Conservation (phyloP, 2,113 vertebrate species). For the Oriolus oriolus region DNA sequence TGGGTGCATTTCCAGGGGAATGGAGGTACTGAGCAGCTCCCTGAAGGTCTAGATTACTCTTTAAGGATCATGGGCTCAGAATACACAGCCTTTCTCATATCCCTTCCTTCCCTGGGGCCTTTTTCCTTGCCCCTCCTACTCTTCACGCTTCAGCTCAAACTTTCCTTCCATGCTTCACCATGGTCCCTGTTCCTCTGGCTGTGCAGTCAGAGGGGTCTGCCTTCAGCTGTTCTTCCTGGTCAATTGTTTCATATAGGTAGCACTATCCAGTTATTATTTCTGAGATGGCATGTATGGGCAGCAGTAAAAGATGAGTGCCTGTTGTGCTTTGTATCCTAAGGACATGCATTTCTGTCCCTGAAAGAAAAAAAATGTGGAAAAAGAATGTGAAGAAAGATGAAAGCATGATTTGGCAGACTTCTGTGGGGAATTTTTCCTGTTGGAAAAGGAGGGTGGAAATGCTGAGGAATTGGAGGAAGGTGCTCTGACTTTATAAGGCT, state of each 20-base stretch:
- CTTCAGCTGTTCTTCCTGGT: background rate
- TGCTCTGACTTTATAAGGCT: background rate
- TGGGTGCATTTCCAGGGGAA: background rate
- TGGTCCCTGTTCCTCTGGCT: background rate
- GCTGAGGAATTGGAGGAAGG: background rate
- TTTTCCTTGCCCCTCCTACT: background rate
- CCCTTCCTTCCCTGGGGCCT: background rate
- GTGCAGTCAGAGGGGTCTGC: background rate
- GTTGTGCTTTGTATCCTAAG: background rate
- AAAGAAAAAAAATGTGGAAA: background rate
- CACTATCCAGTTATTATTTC: background rate
- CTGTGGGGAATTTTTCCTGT: background rate
- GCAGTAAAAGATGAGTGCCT: background rate
- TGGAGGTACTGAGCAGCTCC: background rate
- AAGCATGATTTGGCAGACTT: background rate
- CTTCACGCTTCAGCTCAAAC: background rate
- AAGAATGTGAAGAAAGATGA: background rate
- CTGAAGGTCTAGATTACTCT: background rate
- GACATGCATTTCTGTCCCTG: background rate
- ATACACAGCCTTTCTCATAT: background rate
- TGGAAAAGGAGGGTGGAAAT: background rate
- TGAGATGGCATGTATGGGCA: background rate
- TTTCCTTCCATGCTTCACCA: background rate
- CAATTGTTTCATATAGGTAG: background rate
- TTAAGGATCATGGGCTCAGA: background rate